These are phyloP conservation scores for Drusus annulatus DNA, from an alignment of 1,140 invertebrate genomes.

Conservation along the genomic window DNA sequence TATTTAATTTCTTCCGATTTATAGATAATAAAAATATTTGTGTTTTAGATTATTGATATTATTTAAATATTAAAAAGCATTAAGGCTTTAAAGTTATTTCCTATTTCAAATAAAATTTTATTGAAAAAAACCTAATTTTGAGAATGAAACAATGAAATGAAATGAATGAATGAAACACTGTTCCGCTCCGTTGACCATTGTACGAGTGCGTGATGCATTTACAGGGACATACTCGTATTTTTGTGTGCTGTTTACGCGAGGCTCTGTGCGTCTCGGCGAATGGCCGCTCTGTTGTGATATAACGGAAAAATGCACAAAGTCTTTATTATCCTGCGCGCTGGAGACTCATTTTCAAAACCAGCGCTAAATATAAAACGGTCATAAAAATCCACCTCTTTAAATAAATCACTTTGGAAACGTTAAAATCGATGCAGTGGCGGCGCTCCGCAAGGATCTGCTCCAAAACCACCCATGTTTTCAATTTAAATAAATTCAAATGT, in stretches of 20 bases:
- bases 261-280: background rate
- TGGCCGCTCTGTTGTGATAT: conserved; percentile 5
- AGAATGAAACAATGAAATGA: no score
- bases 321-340: conserved; percentile 6
- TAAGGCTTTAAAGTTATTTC: no score
- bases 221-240: background rate
- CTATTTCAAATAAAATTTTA: no score
- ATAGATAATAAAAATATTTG: no score
- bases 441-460: background rate
- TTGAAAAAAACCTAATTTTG: no score
- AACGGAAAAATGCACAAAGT: conserved; percentile 35
- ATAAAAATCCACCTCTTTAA: conserved; percentile 31
- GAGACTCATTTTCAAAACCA: conserved; percentile 35
- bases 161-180: no score
- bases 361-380: conserved; percentile 22
- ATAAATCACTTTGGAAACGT: conserved; percentile 18
- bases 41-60: no score
- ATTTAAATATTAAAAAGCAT: no score
- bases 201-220: background rate
- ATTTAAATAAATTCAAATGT: no score
- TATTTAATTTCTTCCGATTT: no score
- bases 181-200: no score
- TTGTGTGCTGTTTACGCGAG: background rate
- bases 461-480: no score
- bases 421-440: conserved; percentile 14